Evolutionary conservation across 2,113 vertebrate genomes (phyloP).

Genomic region (Lampris incognitus): DNA sequence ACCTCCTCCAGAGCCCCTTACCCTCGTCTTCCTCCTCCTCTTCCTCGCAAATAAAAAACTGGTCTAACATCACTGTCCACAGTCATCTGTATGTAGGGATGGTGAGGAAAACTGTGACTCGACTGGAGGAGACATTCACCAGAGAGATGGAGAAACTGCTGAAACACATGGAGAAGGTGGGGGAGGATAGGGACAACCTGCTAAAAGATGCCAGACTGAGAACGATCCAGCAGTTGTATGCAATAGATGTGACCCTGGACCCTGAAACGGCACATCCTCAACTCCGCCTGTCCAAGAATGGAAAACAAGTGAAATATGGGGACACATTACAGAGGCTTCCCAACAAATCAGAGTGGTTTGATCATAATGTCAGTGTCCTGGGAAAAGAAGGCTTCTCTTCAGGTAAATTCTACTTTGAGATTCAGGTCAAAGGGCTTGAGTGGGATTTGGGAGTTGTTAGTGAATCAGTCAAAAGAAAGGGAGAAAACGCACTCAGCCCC

Average conservation of each 20-base stretch:
- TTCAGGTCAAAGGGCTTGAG: not conserved
- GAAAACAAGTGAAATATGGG: constrained; percentile 9
- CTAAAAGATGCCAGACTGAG: not conserved
- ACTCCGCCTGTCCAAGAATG: constrained; percentile 2
- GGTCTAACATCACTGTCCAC: constrained; percentile 6
- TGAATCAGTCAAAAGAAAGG: not conserved
- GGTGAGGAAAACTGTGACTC: not conserved
- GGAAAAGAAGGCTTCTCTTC: constrained; percentile 10
- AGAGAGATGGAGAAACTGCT: not conserved
- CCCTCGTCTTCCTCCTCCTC: not conserved
- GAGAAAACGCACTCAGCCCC: not conserved
- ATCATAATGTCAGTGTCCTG: constrained; percentile 7
- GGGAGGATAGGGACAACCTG: not conserved
- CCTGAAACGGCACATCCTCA: constrained; percentile 6
- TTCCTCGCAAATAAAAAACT: constrained; percentile 5
- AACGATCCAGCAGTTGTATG: not conserved
- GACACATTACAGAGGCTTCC: not conserved
- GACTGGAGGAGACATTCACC: constrained; percentile 7
- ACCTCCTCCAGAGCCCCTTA: constrained; percentile 8
- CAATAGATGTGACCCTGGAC: constrained; percentile 39
- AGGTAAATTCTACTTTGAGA: constrained; percentile 43
- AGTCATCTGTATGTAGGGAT: not conserved
- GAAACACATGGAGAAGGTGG: not conserved
- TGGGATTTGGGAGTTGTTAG: constrained; percentile 36
- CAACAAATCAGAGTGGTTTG: not conserved